Evolutionary conservation across 2,113 vertebrate genomes (phyloP).

Genomic region (Alligator sinensis): DNA sequence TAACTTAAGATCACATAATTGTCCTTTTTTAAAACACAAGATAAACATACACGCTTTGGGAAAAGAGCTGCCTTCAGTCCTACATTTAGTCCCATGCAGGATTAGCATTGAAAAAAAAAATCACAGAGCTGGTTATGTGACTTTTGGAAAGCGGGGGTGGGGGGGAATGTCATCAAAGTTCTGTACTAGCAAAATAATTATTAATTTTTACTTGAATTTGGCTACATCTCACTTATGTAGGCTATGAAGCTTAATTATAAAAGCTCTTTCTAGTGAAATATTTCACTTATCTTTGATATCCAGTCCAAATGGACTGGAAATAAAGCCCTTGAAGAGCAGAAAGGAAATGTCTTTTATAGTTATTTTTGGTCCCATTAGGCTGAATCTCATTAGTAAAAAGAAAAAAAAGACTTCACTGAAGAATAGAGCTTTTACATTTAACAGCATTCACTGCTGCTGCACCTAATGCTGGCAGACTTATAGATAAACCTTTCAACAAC

Average conservation of each 20-base stretch:
- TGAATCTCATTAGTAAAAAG: constrained; percentile 63
- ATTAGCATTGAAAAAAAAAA: not conserved
- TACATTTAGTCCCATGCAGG: not conserved
- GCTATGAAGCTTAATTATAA: constrained; percentile 69
- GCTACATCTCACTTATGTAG: constrained; percentile 54
- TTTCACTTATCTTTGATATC: constrained; percentile 70
- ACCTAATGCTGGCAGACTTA: constrained; percentile 25
- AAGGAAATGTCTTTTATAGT: constrained; percentile 66
- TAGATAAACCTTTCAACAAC: constrained; percentile 41
- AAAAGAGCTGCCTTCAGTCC: not conserved
- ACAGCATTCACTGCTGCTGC: constrained; percentile 36
- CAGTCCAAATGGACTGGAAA: constrained; percentile 63
- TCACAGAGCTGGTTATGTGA: not conserved
- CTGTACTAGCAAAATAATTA: constrained; percentile 51
- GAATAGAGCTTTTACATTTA: constrained; percentile 63
- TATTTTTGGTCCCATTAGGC: constrained; percentile 68
- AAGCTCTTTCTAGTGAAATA: constrained; percentile 65
- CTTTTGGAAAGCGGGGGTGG: constrained; percentile 19
- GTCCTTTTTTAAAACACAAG: not conserved
- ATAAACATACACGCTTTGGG: not conserved
- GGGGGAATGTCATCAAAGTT: not conserved
- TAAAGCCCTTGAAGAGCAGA: constrained; percentile 57
- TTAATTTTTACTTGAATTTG: constrained; percentile 70
- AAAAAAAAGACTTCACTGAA: constrained; percentile 51
- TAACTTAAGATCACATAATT: not conserved